These are phyloP conservation scores for Archips xylosteana DNA, from an alignment of 2,888 invertebrate genomes.

Conservation along the genomic window DNA sequence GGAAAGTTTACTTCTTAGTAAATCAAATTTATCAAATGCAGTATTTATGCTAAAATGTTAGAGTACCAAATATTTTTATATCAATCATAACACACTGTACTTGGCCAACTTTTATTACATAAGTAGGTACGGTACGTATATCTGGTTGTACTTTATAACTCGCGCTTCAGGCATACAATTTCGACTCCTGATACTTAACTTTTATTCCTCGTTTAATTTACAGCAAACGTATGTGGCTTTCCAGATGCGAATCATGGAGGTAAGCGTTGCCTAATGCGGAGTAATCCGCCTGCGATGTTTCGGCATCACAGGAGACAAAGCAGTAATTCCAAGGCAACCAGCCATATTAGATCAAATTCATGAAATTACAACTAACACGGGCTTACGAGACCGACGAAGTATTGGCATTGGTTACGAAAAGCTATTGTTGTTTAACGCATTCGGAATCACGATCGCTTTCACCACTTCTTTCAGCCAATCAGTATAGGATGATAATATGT, in stretches of 20 bases:
- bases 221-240: constrained; percentile 17
- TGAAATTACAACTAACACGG: constrained; percentile 37
- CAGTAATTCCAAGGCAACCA: constrained; percentile 38
- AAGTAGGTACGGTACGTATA: too few relatives aligned
- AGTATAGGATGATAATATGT: too few relatives aligned
- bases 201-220: constrained; percentile 5
- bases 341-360: constrained; percentile 36
- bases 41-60: too few relatives aligned
- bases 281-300: constrained; percentile 35
- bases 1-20: too few relatives aligned
- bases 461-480: too few relatives aligned
- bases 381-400: neutral
- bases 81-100: neutral
- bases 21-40: too few relatives aligned
- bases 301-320: constrained; percentile 38
- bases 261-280: constrained; percentile 26
- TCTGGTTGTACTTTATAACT: neutral
- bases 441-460: too few relatives aligned
- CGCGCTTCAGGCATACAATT: neutral
- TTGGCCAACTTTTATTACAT: neutral
- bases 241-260: constrained; percentile 20
- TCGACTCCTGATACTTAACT: neutral
- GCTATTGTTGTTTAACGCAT: too few relatives aligned
- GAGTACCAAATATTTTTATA: too few relatives aligned
- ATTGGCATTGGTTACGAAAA: constrained; percentile 25